Evolutionary conservation across 2,113 vertebrate genomes (phyloP).

Genomic region (Trogon surrucura): DNA sequence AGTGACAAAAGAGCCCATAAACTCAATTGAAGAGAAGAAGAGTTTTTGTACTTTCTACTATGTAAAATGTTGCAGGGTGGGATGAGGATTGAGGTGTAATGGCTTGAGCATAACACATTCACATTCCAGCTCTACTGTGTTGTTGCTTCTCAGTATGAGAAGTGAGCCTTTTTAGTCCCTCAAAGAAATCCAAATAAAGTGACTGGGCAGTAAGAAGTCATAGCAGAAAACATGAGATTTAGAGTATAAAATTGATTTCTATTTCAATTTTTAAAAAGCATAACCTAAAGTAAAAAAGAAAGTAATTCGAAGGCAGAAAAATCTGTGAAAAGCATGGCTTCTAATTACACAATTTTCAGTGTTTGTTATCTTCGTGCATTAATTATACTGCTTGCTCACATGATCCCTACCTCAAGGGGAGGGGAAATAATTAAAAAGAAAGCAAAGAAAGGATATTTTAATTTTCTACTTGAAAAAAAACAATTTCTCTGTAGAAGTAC

Average conservation of each 20-base stretch:
- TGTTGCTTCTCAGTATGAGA: background rate
- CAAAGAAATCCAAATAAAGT: background rate
- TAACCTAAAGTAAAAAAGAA: background rate
- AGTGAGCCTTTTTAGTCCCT: background rate
- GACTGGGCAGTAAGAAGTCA: background rate
- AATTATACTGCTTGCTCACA: background rate
- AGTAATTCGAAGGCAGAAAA: background rate
- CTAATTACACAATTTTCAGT: background rate
- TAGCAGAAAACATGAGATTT: background rate
- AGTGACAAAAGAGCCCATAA: background rate
- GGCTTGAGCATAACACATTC: background rate
- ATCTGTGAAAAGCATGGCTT: background rate
- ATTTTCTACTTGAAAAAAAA: background rate
- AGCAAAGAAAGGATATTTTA: background rate
- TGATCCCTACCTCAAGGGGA: background rate
- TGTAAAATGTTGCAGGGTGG: rapidly evolving
- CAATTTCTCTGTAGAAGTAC: background rate
- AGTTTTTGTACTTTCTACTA: background rate
- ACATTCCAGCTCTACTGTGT: background rate
- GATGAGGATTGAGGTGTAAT: background rate
- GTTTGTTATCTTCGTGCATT: background rate
- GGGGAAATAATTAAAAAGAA: slow-evolving; percentile 2
- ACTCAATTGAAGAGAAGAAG: background rate
- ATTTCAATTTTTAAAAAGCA: background rate
- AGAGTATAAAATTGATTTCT: background rate